phyloP scores from a whole-genome alignment of 1,140 invertebrate species.

The Apis cerana region DNA sequence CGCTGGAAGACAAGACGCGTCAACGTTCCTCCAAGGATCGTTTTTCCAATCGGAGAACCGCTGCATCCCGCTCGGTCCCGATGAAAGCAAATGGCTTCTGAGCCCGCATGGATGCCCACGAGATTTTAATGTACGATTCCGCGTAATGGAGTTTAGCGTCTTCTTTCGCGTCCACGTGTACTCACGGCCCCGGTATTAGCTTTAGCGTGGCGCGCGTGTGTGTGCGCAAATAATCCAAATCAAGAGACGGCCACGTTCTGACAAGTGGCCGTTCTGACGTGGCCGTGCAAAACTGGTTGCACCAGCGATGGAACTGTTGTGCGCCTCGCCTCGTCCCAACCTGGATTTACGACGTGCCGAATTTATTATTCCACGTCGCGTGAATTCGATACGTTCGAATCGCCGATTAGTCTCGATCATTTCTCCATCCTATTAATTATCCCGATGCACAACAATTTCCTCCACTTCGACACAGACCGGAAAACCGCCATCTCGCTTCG shows the following conservation, averaged over 20 bases:
- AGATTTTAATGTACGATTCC: slow-evolving; percentile 58
- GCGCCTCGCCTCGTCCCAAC: slow-evolving; percentile 16
- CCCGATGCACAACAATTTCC: too few relatives aligned
- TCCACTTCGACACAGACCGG: too few relatives aligned
- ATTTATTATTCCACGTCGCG: slow-evolving; percentile 32
- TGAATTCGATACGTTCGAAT: slow-evolving; percentile 2
- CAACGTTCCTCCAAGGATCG: neutral
- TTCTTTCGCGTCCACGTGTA: neutral
- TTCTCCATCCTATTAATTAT: too few relatives aligned
- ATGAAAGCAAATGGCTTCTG: slow-evolving; percentile 57
- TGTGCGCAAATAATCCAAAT: slow-evolving; percentile 63
- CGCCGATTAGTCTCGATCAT: too few relatives aligned
- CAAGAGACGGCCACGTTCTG: slow-evolving; percentile 53
- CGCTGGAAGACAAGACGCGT: neutral
- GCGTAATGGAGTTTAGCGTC: slow-evolving; percentile 47
- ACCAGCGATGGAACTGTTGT: slow-evolving; percentile 34
- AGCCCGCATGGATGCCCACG: slow-evolving; percentile 20
- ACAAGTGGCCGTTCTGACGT: slow-evolving; percentile 53
- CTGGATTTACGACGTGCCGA: slow-evolving; percentile 50
- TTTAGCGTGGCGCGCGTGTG: neutral
- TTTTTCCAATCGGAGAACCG: slow-evolving; percentile 45
- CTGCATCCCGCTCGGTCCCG: slow-evolving; percentile 27
- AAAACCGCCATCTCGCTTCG: too few relatives aligned
- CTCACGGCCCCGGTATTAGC: neutral
- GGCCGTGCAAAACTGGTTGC: slow-evolving; percentile 61